Base-by-base conservation (phyloP, 2,888 invertebrate genomes). In the Machimus atricapillus region DNA sequence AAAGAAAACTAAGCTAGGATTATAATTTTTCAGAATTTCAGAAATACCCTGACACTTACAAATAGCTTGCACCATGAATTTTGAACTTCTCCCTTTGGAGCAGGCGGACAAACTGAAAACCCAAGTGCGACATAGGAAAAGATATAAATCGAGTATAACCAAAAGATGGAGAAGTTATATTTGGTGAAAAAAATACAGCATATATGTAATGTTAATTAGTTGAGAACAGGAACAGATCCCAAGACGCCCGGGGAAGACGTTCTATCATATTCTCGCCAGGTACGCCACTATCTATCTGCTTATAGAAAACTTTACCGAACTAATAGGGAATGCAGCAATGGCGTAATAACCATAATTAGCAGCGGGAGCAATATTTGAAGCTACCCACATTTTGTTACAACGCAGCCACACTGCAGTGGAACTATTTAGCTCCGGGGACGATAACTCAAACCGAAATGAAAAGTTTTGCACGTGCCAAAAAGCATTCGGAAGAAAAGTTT, bases 401-500 rank as follows among this genome's bases (percentile, higher is more conserved):
- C 37, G 37, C 66, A 66, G 73, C 58, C 31, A 34, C 73, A 66
- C 83, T 83, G 83, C 83, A 83, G 37, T 34, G 66, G 46, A 66
- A 83, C 66, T 66, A 83, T 66, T 83, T 37, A 58, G 83, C 83
- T 83, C 83, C 66, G 23, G 85, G 76, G 85, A 85, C 85, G 76
- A 85, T 85, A 76, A 52, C 85, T 85, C 76, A 85, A 74, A 46
- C 85, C 52, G 85, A 85, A 85, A 73, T 74, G 85, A 85, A 85
- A 85, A 85, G 85, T 85, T 74, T 85, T 74, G 85, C 85, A 85
- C 85, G 85, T 85, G 85, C 85, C 74, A 85, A 85, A 85, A 74
- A 85, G 85, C 85, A 85, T 76, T 85, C 58, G 9, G 52, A 76
- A 74, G 85, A 43, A 85, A 85, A 85, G 85, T 85, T 85, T 52